Base-by-base conservation (phyloP, 2,113 vertebrate genomes). In the Rafetus swinhoei region DNA sequence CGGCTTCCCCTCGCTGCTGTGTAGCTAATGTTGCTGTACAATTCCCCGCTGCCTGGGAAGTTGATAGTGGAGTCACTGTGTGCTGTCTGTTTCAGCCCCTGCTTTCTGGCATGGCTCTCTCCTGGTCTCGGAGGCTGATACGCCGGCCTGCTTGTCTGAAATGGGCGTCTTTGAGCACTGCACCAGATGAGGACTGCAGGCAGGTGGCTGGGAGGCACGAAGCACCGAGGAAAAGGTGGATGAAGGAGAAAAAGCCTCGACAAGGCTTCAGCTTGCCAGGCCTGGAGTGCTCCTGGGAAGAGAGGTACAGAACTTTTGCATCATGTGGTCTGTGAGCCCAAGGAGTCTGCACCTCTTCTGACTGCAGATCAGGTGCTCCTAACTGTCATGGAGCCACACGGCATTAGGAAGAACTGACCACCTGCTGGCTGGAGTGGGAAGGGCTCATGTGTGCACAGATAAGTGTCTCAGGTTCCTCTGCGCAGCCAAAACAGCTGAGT, bases 251-350 rank as follows among this genome's bases (percentile, higher is more conserved):
- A 10, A 86, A 88, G 85, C 50, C 60, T 87, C 65, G 7, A 25
- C 54, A 81, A 57, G 59, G 60, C 79, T 10, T 69, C 84, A 85
- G 59, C 84, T 69, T 35, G 77, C 53, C 74, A 1, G 35, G 60
- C 55, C 74, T 77, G 74, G 74, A 45, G 35, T 76, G 35, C 35
- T 97, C 89, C 50, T 98, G 96, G 95, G 94, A 97, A 81, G 96
- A 97, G 79, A 97, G 97, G 96, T 97, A 97, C 0, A 56, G 32
- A n/a, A 32, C 11, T 56, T 5, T 25, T 53, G 4, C 27, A 4
- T 57, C 79, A 6, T 1, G 10, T 50, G 39, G 8, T 5, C 45
- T 21, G 45, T 16, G 45, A 83, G 50, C 81, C 25, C 69, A 89
- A 79, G 84, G 35, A 83, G 11, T 52, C 6, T 14, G 39, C 74